Evolutionary conservation across 2,113 vertebrate species (phyloP).

Genomic region (Hipposideros armiger): DNA sequence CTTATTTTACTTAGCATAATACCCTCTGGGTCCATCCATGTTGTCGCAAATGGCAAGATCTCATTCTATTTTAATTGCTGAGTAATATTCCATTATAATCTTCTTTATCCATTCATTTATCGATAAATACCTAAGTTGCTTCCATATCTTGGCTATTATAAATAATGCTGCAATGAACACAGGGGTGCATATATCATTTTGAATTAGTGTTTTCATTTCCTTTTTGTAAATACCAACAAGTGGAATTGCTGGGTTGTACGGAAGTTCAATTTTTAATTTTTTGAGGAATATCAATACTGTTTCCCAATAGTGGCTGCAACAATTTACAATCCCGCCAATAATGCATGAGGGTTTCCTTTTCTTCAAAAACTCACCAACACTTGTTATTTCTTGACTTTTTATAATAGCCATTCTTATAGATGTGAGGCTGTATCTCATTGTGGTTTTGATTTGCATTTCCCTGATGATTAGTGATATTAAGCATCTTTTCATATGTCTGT

Average conservation of each 20-base stretch:
- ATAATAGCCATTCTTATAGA: background rate
- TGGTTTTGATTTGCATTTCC: background rate
- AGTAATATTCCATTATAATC: background rate
- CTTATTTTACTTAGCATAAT: background rate
- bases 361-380: background rate
- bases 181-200: background rate
- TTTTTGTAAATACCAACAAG: background rate
- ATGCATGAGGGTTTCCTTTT: background rate
- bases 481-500: background rate
- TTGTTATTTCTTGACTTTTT: background rate
- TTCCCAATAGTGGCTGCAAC: background rate
- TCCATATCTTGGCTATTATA: background rate
- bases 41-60: background rate
- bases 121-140: background rate
- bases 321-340: background rate
- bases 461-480: background rate
- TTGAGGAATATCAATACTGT: background rate
- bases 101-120: background rate
- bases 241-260: background rate
- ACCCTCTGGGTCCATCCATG: background rate
- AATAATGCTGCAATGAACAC: background rate
- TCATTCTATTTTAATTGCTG: background rate
- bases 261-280: background rate
- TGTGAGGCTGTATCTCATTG: background rate
- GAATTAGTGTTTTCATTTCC: background rate